phyloP scores from a whole-genome alignment of 2,113 vertebrate species.

The Hippocampus zosterae region DNA sequence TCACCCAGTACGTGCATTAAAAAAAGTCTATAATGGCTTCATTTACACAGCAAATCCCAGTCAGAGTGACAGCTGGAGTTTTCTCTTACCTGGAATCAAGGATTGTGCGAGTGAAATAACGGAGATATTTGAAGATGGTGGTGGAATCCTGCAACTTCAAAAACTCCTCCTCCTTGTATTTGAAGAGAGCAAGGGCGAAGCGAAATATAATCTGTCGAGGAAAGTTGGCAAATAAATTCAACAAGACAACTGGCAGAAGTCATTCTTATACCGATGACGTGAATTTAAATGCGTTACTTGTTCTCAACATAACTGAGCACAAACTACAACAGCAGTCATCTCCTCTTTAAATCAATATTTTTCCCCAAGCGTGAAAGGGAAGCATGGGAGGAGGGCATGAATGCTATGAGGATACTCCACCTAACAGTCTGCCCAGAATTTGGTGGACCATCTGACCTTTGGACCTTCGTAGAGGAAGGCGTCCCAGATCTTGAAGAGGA shows the following conservation, averaged over 20 bases:
- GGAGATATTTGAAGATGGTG: conserved; percentile 92
- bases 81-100: conserved; percentile 84
- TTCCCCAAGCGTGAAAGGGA: not conserved
- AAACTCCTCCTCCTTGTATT: conserved; percentile 95
- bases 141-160: conserved; percentile 87
- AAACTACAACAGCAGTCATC: too few species aligned
- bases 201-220: conserved; percentile 88
- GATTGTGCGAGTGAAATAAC: conserved; percentile 87
- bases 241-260: not conserved
- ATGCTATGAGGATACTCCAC: not conserved
- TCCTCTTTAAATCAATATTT: too few species aligned
- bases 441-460: conserved; percentile 76
- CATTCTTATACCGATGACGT: too few species aligned
- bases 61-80: too few species aligned
- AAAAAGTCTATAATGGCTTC: too few species aligned
- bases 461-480: conserved; percentile 95
- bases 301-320: too few species aligned
- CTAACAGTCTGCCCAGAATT: not conserved
- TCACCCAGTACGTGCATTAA: too few species aligned
- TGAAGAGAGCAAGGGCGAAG: conserved; percentile 91
- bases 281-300: too few species aligned
- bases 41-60: too few species aligned
- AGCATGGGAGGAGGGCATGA: too few species aligned
- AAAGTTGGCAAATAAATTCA: not conserved
- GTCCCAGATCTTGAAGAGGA: conserved; percentile 98